Conservation (phyloP, 35 echinoderm and acorn worm species). For the Ptychodera flava region DNA sequence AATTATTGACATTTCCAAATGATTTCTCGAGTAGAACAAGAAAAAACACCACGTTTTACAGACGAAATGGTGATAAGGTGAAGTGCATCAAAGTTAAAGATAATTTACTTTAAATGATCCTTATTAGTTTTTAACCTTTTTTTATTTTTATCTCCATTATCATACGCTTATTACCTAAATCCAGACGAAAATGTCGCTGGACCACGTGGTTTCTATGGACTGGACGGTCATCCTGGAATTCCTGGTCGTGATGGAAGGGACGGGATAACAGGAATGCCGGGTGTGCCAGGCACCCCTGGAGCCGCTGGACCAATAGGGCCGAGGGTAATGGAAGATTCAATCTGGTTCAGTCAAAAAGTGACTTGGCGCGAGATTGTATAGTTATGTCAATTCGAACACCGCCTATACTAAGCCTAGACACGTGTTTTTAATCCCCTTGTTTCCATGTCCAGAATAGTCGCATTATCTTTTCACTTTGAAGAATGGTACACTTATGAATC, state of each 20-base stretch:
- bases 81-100: too few relatives aligned
- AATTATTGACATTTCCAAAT: too few relatives aligned
- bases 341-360: neutral
- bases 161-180: too few relatives aligned
- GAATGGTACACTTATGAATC: neutral
- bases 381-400: neutral
- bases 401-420: neutral
- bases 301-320: neutral
- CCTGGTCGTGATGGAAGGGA: constrained; percentile 19
- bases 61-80: too few relatives aligned
- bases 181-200: neutral
- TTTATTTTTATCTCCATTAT: too few relatives aligned
- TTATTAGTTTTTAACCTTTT: too few relatives aligned
- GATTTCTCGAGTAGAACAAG: too few relatives aligned
- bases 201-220: neutral
- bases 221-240: neutral
- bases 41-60: too few relatives aligned
- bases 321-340: neutral
- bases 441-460: neutral
- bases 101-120: too few relatives aligned
- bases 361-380: neutral
- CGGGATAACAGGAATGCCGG: constrained; percentile 8
- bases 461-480: neutral
- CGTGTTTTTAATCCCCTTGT: neutral
- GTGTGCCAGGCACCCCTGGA: constrained; percentile 2